Percentiles rank a stretch among this genome's conserved stretches.
Evolutionary conservation across 2,888 invertebrate genomes (phyloP).

Genomic region (Petrolisthes cinctipes): DNA sequence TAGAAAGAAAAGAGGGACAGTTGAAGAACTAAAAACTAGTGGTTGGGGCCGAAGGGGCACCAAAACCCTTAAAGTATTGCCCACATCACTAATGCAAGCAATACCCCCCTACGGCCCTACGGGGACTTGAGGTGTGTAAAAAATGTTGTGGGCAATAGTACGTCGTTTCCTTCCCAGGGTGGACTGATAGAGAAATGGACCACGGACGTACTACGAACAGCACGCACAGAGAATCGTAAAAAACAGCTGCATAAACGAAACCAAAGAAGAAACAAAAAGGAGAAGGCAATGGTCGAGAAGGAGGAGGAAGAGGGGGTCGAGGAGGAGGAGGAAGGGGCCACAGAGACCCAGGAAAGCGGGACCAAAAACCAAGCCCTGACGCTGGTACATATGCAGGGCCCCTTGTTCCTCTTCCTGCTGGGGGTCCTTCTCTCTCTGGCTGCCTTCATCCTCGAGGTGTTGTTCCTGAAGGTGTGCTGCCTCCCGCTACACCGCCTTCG

Average conservation of each 20-base stretch:
- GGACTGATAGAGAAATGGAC: constrained; percentile 23
- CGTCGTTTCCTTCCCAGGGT: not conserved
- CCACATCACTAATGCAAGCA: too few species aligned
- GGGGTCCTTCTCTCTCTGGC: not conserved
- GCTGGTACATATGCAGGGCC: constrained; percentile 25
- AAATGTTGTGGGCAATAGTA: too few species aligned
- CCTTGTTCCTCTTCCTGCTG: constrained; percentile 17
- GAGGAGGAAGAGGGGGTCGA: not conserved
- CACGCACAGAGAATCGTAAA: not conserved
- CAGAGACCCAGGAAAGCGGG: not conserved
- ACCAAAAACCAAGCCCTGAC: constrained; percentile 6
- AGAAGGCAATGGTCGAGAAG: not conserved
- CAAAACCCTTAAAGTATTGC: too few species aligned
- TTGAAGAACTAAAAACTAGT: too few species aligned
- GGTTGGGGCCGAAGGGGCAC: too few species aligned
- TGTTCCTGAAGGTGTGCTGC: not conserved
- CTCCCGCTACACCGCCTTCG: too few species aligned
- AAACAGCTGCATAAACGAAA: too few species aligned
- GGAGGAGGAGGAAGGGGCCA: not conserved
- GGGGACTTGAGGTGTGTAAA: too few species aligned
- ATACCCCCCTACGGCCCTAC: too few species aligned
- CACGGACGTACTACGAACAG: not conserved
- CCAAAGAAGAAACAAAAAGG: not conserved
- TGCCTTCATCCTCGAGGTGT: not conserved
- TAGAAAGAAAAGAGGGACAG: too few species aligned